Conservation (phyloP, 2,797 vertebrate genomes). For the Silurus aristotelis region DNA sequence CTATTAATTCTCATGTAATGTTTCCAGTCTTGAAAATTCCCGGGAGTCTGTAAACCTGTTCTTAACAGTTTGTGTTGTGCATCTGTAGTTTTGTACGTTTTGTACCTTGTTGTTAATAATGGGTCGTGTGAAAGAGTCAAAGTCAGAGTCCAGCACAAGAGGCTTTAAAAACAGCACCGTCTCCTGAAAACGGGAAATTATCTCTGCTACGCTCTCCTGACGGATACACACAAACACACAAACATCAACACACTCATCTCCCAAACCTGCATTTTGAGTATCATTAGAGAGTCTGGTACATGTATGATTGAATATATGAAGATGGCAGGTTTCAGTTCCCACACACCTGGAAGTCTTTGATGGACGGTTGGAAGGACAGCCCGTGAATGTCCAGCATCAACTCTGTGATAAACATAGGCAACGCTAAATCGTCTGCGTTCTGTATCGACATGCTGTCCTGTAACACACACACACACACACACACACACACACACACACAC, state of each 20-base stretch:
- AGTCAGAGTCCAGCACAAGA: constrained; percentile 75
- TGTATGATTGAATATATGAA: neutral
- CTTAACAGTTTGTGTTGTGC: neutral
- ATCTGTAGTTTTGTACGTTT: neutral
- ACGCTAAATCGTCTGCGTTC: constrained; percentile 58
- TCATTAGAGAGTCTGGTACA: neutral
- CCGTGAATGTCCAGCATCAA: constrained; percentile 75
- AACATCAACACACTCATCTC: neutral
- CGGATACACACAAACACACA: constrained; percentile 21
- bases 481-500: constrained; percentile 37
- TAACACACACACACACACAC: constrained; percentile 36
- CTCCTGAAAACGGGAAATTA: constrained; percentile 71
- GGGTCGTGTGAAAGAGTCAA: constrained; percentile 73
- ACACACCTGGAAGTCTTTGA: constrained; percentile 80
- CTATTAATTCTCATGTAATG: no score
- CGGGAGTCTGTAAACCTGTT: neutral
- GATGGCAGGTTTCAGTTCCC: no score
- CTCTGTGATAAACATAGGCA: constrained; percentile 80
- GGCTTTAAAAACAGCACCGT: constrained; percentile 75
- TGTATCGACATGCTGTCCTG: constrained; percentile 54
- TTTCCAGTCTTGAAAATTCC: no score
- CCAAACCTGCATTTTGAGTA: neutral
- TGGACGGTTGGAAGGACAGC: constrained; percentile 77
- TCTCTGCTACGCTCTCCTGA: constrained; percentile 73
- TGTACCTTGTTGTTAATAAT: constrained; percentile 70